A percentile compares a stretch with the other conserved stretches of the same genome.
Conservation (phyloP, 2,888 invertebrate genomes). For the Brenthis ino region DNA sequence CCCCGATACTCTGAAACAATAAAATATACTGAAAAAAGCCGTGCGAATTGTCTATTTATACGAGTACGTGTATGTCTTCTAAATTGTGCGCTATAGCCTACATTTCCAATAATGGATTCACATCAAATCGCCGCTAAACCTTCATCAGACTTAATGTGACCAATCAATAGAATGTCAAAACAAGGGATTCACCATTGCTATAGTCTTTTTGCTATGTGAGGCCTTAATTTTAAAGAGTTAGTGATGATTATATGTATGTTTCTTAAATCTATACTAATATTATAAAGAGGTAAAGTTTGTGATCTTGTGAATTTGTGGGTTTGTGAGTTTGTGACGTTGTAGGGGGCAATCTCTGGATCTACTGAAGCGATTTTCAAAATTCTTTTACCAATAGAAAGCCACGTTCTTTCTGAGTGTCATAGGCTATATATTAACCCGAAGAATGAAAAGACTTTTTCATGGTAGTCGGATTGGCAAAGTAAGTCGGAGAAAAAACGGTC, state of each 20-base stretch:
- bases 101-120: conserved; percentile 48
- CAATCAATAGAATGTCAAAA: conserved; percentile 58
- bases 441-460: no score
- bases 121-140: conserved; percentile 44
- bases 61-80: conserved; percentile 5
- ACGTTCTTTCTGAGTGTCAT: no score
- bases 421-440: no score
- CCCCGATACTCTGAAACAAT: no score
- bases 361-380: no score
- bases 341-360: no score
- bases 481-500: no score
- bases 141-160: conserved; percentile 53
- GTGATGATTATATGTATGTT: neutral
- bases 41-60: neutral
- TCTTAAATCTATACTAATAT: neutral
- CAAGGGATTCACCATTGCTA: conserved; percentile 40
- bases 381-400: no score
- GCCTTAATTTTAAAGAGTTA: neutral
- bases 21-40: neutral
- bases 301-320: no score
- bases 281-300: no score
- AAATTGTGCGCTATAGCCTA: conserved; percentile 22
- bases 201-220: neutral
- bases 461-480: no score
- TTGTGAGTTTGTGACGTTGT: no score